These are phyloP conservation scores for Chrysina gloriosa DNA, from an alignment of 2,888 invertebrate species.

Conservation along the genomic window DNA sequence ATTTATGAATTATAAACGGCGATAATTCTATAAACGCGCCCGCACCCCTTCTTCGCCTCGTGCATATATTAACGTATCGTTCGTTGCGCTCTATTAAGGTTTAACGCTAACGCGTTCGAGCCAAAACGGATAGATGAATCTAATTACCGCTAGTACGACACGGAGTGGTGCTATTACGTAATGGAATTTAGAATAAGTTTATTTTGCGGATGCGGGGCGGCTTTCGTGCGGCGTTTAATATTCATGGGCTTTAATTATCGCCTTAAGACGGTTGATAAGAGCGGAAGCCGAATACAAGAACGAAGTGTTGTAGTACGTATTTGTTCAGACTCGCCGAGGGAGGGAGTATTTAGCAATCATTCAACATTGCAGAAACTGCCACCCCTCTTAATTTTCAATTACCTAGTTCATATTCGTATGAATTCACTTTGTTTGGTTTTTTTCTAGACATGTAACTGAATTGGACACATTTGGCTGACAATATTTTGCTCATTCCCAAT, in stretches of 20 bases:
- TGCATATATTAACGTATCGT: not conserved
- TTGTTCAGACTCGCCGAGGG: no score
- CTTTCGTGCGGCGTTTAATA: not conserved
- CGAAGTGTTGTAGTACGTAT: no score
- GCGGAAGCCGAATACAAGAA: no score
- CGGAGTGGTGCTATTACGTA: not conserved
- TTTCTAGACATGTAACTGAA: no score
- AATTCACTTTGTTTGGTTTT: no score
- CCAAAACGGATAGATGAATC: not conserved
- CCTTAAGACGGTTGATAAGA: not conserved
- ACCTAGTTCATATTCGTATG: no score
- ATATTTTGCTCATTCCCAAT: no score
- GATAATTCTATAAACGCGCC: conserved; percentile 18
- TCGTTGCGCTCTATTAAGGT: not conserved
- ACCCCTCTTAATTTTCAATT: no score
- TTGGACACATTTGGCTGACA: no score
- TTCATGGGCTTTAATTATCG: not conserved
- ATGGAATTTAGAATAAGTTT: conserved; percentile 13
- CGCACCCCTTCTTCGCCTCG: not conserved
- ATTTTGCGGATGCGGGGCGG: not conserved
- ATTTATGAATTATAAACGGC: conserved; percentile 19
- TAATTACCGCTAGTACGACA: not conserved
- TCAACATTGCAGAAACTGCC: no score
- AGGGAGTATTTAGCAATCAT: no score
- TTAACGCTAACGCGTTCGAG: not conserved